A percentile compares a stretch with the other conserved stretches of the same genome.
phyloP scores from a whole-genome alignment of 2,888 invertebrate genomes.

The Thalpophila matura region DNA sequence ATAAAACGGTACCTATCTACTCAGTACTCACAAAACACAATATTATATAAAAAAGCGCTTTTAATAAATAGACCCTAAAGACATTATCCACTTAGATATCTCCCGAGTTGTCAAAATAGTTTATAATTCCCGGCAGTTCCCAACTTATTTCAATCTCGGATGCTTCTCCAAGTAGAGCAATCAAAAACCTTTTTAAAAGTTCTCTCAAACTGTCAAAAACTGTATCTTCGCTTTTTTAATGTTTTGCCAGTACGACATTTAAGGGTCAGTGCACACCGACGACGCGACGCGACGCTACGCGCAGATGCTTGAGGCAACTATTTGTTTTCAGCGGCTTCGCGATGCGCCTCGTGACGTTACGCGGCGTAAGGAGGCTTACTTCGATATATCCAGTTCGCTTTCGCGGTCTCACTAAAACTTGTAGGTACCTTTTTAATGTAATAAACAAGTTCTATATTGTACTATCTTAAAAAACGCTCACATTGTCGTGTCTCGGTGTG shows the following conservation, averaged over 20 bases:
- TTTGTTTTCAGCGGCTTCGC: too few species aligned
- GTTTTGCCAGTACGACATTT: constrained; percentile 1
- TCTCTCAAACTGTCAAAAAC: constrained; percentile 29
- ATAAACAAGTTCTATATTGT: too few species aligned
- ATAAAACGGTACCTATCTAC: background rate
- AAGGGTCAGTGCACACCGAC: too few species aligned
- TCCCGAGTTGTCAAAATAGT: constrained; percentile 11
- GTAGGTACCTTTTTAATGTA: too few species aligned
- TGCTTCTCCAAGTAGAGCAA: constrained; percentile 13
- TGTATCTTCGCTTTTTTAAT: constrained; percentile 13
- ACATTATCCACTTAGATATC: background rate
- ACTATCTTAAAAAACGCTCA: too few species aligned
- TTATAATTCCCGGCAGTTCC: constrained; percentile 1
- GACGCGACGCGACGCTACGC: too few species aligned
- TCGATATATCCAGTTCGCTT: too few species aligned
- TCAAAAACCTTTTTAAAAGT: constrained; percentile 21
- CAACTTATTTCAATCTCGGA: constrained; percentile 15
- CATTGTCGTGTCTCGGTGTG: too few species aligned
- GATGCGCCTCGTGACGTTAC: too few species aligned
- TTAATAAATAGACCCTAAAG: background rate
- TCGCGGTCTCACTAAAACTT: too few species aligned
- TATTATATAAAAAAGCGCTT: constrained; percentile 1
- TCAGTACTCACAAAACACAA: background rate
- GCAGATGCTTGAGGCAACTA: too few species aligned
- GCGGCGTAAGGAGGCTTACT: too few species aligned